A percentile compares a stretch with the other conserved stretches of the same genome.
Evolutionary conservation across 2,888 invertebrate genomes (phyloP).

Genomic region (Hypena proboscidalis): DNA sequence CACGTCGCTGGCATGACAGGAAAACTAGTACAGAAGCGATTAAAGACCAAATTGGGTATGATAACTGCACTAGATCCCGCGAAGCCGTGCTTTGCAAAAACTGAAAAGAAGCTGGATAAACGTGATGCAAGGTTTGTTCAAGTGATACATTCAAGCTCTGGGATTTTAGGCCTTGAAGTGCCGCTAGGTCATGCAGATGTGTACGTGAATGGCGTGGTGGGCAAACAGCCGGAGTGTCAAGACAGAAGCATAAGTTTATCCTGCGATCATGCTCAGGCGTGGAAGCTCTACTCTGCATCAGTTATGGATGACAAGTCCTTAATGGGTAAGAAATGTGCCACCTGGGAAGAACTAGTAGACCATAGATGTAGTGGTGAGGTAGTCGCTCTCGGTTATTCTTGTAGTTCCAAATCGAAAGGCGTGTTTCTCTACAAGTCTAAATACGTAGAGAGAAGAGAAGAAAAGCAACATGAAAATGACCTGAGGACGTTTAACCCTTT

Average conservation of each 20-base stretch:
- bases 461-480: slow-evolving; percentile 28
- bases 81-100: slow-evolving; percentile 65
- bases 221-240: slow-evolving; percentile 68
- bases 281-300: slow-evolving; percentile 66
- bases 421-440: slow-evolving; percentile 69
- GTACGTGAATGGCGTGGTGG: slow-evolving; percentile 69
- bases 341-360: slow-evolving; percentile 57
- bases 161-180: slow-evolving; percentile 66
- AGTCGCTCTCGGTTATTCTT: slow-evolving; percentile 59
- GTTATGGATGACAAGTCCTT: slow-evolving; percentile 48
- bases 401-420: slow-evolving; percentile 49
- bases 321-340: slow-evolving; percentile 53
- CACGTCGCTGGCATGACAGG: slow-evolving; percentile 85
- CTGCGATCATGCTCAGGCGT: slow-evolving; percentile 73
- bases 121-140: slow-evolving; percentile 70
- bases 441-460: too few species aligned
- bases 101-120: slow-evolving; percentile 54
- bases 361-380: slow-evolving; percentile 58
- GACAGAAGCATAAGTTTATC: slow-evolving; percentile 61
- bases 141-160: slow-evolving; percentile 72
- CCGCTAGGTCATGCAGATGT: slow-evolving; percentile 71
- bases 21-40: slow-evolving; percentile 55
- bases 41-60: slow-evolving; percentile 55
- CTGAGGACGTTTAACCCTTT: slow-evolving; percentile 56
- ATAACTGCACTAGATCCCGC: slow-evolving; percentile 77